Evolutionary conservation across 1,140 invertebrate species (phyloP), one percentile per base, ranked within the genome.

Genomic region (Apis florea): DNA sequence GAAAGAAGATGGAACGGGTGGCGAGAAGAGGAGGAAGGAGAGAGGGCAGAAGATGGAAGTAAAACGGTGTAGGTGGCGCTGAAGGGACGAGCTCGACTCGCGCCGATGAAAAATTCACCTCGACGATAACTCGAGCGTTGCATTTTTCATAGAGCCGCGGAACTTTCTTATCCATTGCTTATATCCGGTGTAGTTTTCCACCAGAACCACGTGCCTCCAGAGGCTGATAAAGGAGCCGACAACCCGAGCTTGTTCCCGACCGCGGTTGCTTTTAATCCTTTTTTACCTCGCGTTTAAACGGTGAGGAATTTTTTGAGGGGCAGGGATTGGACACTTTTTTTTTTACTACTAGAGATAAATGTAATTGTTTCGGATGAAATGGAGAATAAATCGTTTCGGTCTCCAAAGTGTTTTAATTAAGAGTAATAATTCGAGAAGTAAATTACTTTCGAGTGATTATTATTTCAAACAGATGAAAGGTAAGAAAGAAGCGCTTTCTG

Each of bases 51-150:
- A 21, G 17, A 56, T 21, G 11, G 5, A 31, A 49, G 15, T 59
- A 61, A 40, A 74, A 56, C 51, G 64, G 71, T 6, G 31, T 40
- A 31, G 74, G 26, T 24, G 51, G 19, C 11, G 72, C 58, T 26
- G 59, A 71, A 31, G 63, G 79, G 58, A 21, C 58, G 58, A 82
- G 71, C 71, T 88, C 84, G 79, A 83, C 79, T 88, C 77, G 82
- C 79, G 76, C 77, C 88, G 89, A 93, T 93, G 92, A 93, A 93
- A 93, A 93, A 93, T 93, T 92, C 91, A 93, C 89, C 83, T 85
- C 88, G 86, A 87, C 91, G 91, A 92, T 93, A 93, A 93, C 91
- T 90, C 88, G 90, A 83, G 87, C 89, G 88, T 89, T 93, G 92
- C 91, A 93, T 93, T 92, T 93, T 93, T 93, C 92, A 93, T 93